Evolutionary conservation across 2,113 vertebrate species (phyloP).

Genomic region (Hyperopisus bebe): DNA sequence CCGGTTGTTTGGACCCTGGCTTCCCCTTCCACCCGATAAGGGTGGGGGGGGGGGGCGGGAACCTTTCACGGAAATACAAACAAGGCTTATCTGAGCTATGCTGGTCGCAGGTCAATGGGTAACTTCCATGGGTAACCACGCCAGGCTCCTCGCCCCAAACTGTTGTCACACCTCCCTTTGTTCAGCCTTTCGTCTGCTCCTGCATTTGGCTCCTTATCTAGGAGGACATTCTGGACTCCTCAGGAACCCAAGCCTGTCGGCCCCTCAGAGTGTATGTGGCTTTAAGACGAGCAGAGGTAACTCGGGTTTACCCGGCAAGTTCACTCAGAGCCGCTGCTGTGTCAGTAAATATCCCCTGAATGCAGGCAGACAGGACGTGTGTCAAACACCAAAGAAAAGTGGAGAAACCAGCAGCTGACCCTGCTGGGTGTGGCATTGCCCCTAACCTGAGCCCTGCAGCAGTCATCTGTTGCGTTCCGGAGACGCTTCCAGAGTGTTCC

Average conservation of each 20-base stretch:
- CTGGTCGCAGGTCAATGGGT: conserved; percentile 40
- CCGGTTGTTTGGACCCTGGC: conserved; percentile 36
- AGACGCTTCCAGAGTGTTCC: conserved; percentile 29
- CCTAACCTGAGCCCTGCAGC: conserved; percentile 1
- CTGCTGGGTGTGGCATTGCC: neutral
- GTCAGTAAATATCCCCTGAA: conserved; percentile 45
- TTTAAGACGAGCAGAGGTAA: neutral
- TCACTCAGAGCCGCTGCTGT: neutral
- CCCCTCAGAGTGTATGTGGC: neutral
- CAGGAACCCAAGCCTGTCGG: neutral
- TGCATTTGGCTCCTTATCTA: neutral
- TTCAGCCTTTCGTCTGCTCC: neutral
- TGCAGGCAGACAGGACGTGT: conserved; percentile 47
- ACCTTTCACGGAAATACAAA: conserved; percentile 44
- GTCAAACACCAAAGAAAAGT: conserved; percentile 4
- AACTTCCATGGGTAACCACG: conserved; percentile 38
- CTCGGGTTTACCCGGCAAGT: neutral
- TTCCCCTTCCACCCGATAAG: conserved; percentile 49
- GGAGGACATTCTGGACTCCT: conserved; percentile 5
- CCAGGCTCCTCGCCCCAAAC: conserved; percentile 14
- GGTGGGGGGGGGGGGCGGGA: conserved; percentile 31
- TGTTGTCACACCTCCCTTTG: conserved; percentile 25
- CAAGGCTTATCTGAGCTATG: conserved; percentile 44
- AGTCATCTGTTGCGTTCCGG: conserved; percentile 18
- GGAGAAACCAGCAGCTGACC: neutral